phyloP scores from a whole-genome alignment of 2,797 vertebrate species.

The Mallotus villosus region DNA sequence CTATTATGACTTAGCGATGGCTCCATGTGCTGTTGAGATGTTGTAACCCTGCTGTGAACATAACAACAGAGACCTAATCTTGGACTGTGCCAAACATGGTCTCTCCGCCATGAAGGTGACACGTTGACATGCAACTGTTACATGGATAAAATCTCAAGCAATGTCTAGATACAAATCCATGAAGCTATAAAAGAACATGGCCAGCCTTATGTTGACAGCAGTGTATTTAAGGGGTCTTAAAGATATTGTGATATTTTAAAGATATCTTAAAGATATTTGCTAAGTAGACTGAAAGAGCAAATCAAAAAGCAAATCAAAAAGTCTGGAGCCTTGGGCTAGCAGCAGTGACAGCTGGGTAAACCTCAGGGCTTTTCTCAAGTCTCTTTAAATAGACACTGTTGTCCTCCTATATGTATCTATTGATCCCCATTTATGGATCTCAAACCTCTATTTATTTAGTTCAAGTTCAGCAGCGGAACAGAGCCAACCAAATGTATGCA shows the following conservation, averaged over 20 bases:
- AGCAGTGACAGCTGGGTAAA: conserved; percentile 4
- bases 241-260: too few species aligned
- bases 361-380: background rate
- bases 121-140: too few species aligned
- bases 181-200: too few species aligned
- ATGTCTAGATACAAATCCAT: too few species aligned
- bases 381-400: conserved; percentile 11
- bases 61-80: background rate
- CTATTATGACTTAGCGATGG: background rate
- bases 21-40: background rate
- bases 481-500: background rate
- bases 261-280: too few species aligned
- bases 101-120: too few species aligned
- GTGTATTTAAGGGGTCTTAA: too few species aligned
- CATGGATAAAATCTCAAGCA: too few species aligned
- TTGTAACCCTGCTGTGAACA: background rate
- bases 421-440: conserved; percentile 4
- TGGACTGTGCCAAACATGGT: too few species aligned
- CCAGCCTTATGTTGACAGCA: too few species aligned
- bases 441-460: conserved; percentile 7
- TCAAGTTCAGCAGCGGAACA: background rate
- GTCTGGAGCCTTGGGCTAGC: background rate
- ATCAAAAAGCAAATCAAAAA: background rate
- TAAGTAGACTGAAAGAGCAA: background rate
- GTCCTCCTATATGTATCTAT: background rate